Base-by-base conservation (phyloP, 2,888 invertebrate genomes). In the Eupsilia transversa region DNA sequence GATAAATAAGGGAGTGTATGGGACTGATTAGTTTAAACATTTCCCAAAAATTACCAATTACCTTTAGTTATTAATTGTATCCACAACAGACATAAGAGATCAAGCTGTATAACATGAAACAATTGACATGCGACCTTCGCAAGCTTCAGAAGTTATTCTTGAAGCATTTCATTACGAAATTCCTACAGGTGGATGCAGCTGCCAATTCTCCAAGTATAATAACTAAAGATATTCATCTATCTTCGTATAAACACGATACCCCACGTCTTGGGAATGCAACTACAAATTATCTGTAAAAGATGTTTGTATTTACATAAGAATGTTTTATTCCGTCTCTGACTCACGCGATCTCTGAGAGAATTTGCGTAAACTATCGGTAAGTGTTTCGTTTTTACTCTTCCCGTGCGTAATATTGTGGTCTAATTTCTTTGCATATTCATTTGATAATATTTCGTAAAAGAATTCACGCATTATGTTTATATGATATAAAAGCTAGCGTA, bases 251-350 rank as follows among this genome's bases (percentile, higher is more conserved):
- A 68, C 12, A 41, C 56, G 46, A 66, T 41, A 52, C 10, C 35
- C 30, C 2, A 54, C 43, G 49, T 41, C 35, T 43, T 2, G 43
- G 57, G 65, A 67, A 82, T 76, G 54, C 56, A 77, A 38, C 41
- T 49, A 61, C 61, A 57, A 56, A 66, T 59, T 46, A 23, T 61
- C 56, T 56, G 52, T 46, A 41, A 60, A 41, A 74, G 14, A 73
- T 73, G 57, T 72, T 61, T 41, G 14, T 46, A 81, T 85, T 84
- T 77, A 70, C 79, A 80, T 82, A 82, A 68, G 74, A 82, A 77
- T 84, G 66, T 83, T 54, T 83, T 49, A 35, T 66, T 72, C 81
- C 70, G 74, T 23, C 60, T 66, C 57, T 46, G 35, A 70, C 49
- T 61, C 78, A 77, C 75, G 80, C 86, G 66, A 85, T 63, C 35